Evolutionary conservation across 2,113 vertebrate species (phyloP).

Genomic region (Corythornis vintsioides): DNA sequence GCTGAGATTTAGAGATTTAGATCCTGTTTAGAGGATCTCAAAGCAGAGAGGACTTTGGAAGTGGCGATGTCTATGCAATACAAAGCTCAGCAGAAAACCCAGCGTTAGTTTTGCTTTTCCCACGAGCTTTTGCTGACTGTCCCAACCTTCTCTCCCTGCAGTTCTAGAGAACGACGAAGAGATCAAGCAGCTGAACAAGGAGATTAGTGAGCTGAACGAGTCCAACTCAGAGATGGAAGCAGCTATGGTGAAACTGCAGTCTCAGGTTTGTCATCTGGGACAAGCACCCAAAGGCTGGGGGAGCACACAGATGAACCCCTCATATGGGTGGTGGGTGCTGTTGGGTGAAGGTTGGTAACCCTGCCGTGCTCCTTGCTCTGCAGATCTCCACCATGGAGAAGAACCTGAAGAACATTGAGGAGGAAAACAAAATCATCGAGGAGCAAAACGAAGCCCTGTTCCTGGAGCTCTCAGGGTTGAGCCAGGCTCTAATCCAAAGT

Average conservation of each 20-base stretch:
- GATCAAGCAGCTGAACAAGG: slow-evolving; percentile 97
- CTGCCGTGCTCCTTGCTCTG: neutral
- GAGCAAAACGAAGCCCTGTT: slow-evolving; percentile 98
- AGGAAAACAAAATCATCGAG: slow-evolving; percentile 98
- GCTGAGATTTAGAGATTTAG: neutral
- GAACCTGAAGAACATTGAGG: slow-evolving; percentile 95
- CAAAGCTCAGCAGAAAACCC: neutral
- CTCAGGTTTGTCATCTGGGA: slow-evolving; percentile 83
- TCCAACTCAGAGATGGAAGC: slow-evolving; percentile 98
- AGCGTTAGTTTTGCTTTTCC: neutral
- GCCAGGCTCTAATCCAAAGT: slow-evolving; percentile 96
- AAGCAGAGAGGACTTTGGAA: neutral
- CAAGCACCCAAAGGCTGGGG: accelerated
- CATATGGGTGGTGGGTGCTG: neutral
- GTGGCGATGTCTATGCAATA: neutral
- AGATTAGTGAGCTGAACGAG: slow-evolving; percentile 95
- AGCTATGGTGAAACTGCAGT: slow-evolving; percentile 96
- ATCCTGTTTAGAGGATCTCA: neutral
- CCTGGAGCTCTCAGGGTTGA: slow-evolving; percentile 96
- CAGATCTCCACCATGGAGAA: slow-evolving; percentile 98
- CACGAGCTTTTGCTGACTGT: neutral
- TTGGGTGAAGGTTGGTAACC: neutral
- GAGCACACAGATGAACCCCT: neutral
- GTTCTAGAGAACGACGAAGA: slow-evolving; percentile 96
- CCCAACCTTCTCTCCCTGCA: slow-evolving; percentile 49